Conservation (phyloP, 2,797 vertebrate species). For the Thamnophis elegans region DNA sequence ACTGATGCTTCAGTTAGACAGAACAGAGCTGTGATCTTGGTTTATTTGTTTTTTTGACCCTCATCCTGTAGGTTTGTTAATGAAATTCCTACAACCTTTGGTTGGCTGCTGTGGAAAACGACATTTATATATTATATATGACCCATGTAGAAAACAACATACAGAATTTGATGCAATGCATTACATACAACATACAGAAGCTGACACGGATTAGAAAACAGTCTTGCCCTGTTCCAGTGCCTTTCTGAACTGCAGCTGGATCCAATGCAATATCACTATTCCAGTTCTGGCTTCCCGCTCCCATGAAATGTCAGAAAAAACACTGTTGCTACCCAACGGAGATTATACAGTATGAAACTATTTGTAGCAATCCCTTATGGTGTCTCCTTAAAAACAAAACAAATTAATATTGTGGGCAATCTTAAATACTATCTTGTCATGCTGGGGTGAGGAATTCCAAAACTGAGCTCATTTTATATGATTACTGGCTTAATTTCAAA, state of each 20-base stretch:
- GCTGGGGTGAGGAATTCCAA: background rate
- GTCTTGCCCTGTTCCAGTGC: background rate
- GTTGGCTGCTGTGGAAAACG: background rate
- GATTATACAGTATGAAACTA: background rate
- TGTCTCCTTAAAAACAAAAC: background rate
- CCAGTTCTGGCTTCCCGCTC: background rate
- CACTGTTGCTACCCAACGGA: background rate
- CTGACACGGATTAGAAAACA: background rate
- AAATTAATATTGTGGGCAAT: background rate
- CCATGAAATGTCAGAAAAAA: background rate
- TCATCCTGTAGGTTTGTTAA: background rate
- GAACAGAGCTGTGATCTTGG: background rate
- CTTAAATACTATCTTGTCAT: background rate
- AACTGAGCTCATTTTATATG: background rate
- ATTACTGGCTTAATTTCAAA: background rate
- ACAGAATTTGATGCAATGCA: background rate
- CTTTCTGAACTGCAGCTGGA: background rate
- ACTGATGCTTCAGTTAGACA: background rate
- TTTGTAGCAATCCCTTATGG: background rate
- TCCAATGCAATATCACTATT: background rate
- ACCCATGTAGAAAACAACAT: background rate
- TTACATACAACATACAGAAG: background rate
- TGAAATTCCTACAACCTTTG: background rate
- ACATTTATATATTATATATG: background rate
- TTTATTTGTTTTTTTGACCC: background rate